Base-by-base conservation (phyloP, 2,888 invertebrate genomes). In the Exephanes ischioxanthus region DNA sequence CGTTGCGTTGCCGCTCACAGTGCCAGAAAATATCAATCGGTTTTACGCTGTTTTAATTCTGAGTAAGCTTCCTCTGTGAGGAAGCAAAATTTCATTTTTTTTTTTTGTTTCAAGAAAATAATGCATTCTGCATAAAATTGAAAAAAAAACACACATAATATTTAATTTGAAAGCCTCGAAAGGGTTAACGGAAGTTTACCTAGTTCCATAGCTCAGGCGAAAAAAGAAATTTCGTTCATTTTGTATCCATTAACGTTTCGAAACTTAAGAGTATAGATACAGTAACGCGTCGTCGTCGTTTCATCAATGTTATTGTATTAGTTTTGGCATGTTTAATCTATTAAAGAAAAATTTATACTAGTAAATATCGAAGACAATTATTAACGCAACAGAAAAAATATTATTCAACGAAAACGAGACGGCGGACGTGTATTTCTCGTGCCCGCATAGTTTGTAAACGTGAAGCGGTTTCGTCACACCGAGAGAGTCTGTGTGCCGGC, bases 271-370 rank as follows among this genome's bases (percentile, higher is more conserved):
- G 30, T 79, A 19, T 41, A 48, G 63, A 70, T 45, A 68, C 61
- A 51, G 70, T 71, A 61, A 61, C 70, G 6, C 55, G 61, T n/a
- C 79, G 22, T 72, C 19, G 19, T 79, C 16, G 22, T 77, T 53
- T 11, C 22, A 66, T 7, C 71, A 63, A 45, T 22, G 26, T 78
- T 78, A 41, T 68, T 45, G 78, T 68, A 53, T 37, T 37, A 67
- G 37, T 71, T 63, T 61, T 48, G 33, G 14, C 51, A 61, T 14
- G 70, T 61, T 79, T 67, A 6, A 33, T 72, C 22, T 72, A 66
- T 79, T 71, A 71, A 63, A 75, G 37, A 30, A 48, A 70, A 70
- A 70, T 70, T 33, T 71, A 37, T 71, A 48, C 9, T 30, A 16
- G 16, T 48, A 19, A 45, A 48, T 11, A 3, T n/a, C 51, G 16